Evolutionary conservation across 2,888 invertebrate genomes (phyloP).

Genomic region (Eumerus sabulonum): DNA sequence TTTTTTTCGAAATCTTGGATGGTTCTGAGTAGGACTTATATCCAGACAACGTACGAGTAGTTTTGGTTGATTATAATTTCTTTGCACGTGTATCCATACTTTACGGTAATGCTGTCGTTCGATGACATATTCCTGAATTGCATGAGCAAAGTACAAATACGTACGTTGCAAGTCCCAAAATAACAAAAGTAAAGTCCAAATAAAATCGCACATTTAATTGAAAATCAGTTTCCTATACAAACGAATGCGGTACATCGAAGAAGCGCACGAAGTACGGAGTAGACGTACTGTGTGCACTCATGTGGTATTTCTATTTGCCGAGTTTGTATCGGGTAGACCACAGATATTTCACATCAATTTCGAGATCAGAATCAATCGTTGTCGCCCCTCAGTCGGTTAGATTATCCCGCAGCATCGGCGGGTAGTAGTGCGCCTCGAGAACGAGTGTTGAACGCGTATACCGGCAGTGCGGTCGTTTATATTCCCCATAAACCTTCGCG

Average conservation of each 20-base stretch:
- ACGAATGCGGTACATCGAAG: conserved; percentile 17
- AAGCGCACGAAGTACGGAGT: too few species aligned
- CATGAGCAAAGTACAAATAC: too few species aligned
- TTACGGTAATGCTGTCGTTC: too few species aligned
- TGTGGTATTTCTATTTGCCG: not conserved
- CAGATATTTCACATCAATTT: conserved; percentile 4
- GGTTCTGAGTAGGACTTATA: too few species aligned
- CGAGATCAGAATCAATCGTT: conserved; percentile 61
- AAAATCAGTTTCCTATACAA: conserved; percentile 58
- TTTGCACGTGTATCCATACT: too few species aligned
- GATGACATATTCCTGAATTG: too few species aligned
- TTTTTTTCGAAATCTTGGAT: too few species aligned
- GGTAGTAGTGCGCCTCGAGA: conserved; percentile 11
- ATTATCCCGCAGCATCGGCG: conserved; percentile 24
- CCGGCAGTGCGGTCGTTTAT: too few species aligned
- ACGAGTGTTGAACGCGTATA: conserved; percentile 21
- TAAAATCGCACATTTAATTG: conserved; percentile 60
- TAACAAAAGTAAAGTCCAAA: conserved; percentile 39
- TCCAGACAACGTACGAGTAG: too few species aligned
- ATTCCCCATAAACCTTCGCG: conserved; percentile 14
- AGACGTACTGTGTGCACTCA: too few species aligned
- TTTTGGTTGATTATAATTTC: too few species aligned
- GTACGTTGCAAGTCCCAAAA: conserved; percentile 43
- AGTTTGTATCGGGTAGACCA: not conserved
- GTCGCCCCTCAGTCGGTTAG: conserved; percentile 17